Conservation (phyloP, 2,888 invertebrate genomes). For the Cephus nigrinus region DNA sequence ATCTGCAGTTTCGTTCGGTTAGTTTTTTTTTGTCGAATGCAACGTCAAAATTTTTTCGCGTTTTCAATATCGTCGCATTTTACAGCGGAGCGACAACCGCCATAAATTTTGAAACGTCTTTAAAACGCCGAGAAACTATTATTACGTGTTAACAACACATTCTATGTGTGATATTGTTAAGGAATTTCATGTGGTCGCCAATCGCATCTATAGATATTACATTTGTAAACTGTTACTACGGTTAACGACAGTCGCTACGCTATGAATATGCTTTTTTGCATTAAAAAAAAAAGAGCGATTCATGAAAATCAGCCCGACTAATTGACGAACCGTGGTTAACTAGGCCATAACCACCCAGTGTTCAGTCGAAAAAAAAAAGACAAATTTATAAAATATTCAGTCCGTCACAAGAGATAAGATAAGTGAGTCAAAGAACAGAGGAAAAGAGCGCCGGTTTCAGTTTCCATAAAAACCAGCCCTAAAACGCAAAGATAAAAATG, state of each 20-base stretch:
- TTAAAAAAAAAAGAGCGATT: no score
- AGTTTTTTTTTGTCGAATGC: no score
- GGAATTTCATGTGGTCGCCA: not conserved
- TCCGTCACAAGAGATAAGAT: not conserved
- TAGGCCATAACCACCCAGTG: not conserved
- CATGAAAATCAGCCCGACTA: not conserved
- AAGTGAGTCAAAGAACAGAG: not conserved
- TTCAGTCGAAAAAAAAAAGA: not conserved
- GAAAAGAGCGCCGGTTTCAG: not conserved
- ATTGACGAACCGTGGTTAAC: not conserved
- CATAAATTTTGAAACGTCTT: not conserved
- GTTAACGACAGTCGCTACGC: no score
- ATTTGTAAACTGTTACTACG: no score
- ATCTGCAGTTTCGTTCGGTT: not conserved
- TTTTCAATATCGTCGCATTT: not conserved
- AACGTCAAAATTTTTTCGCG: no score
- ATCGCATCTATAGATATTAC: no score
- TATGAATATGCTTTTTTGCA: no score
- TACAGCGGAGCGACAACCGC: not conserved
- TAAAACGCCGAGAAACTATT: no score
- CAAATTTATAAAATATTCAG: not conserved
- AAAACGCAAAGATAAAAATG: not conserved
- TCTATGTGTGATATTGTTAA: not conserved
- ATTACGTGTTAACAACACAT: no score
- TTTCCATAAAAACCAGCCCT: not conserved